Evolutionary conservation across 1,140 invertebrate genomes (phyloP).

Genomic region (Tenebrio molitor): DNA sequence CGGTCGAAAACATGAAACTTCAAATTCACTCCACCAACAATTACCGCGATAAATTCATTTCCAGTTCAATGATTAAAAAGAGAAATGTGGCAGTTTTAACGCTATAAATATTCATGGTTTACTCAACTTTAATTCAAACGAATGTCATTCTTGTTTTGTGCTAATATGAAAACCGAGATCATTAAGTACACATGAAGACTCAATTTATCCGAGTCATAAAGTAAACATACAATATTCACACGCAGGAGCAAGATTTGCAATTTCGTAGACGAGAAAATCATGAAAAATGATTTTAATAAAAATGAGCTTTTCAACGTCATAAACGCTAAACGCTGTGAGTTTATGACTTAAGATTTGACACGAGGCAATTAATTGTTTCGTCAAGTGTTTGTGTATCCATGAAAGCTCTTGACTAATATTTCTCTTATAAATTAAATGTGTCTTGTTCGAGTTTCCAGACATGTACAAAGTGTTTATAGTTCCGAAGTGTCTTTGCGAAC

Average conservation of each 20-base stretch:
- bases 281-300: constrained; percentile 1
- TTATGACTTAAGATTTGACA: constrained; percentile 8
- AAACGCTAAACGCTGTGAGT: not conserved
- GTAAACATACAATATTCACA: not conserved
- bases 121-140: constrained; percentile 20
- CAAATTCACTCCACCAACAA: not conserved
- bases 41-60: constrained; percentile 11
- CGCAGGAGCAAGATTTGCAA: not conserved
- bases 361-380: constrained; percentile 5
- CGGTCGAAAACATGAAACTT: not conserved
- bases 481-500: constrained; percentile 1
- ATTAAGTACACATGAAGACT: constrained; percentile 19
- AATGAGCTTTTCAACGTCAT: constrained; percentile 1
- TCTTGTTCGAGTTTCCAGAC: constrained; percentile 5
- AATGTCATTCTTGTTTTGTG: constrained; percentile 33
- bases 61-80: constrained; percentile 32
- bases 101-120: constrained; percentile 34
- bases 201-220: not conserved
- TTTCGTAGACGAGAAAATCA: not conserved
- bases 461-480: constrained; percentile 8
- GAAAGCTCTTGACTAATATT: constrained; percentile 7
- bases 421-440: not conserved
- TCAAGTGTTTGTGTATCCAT: constrained; percentile 5
- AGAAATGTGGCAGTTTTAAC: constrained; percentile 24
- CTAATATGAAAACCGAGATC: constrained; percentile 25